These are phyloP conservation scores for Aurelia coerulea DNA, from an alignment of 30 jellyfish, hydroid and myxozoan genomes.

Conservation along the genomic window DNA sequence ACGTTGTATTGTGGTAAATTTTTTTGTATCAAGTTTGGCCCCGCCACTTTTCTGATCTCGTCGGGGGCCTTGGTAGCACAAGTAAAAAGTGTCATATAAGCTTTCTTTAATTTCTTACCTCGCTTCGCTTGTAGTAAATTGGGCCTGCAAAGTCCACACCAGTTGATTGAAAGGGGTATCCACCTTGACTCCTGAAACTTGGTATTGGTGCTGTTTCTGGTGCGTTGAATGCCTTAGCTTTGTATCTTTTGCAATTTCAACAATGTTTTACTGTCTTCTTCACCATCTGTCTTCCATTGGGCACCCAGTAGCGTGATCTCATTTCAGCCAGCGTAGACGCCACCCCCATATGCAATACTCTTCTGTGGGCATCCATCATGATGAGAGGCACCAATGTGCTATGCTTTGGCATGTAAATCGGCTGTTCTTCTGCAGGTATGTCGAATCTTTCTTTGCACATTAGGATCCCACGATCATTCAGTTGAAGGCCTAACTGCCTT, in stretches of 20 bases:
- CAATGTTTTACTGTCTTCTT: slow-evolving; percentile 26
- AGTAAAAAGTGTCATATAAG: slow-evolving; percentile 45
- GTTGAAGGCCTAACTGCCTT: not conserved
- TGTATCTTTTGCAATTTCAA: slow-evolving; percentile 39
- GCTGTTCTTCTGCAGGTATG: slow-evolving; percentile 57
- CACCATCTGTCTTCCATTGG: slow-evolving; percentile 35
- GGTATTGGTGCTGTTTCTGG: slow-evolving; percentile 45
- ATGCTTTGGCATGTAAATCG: slow-evolving; percentile 37
- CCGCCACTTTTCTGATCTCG: too few relatives aligned
- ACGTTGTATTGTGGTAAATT: too few relatives aligned
- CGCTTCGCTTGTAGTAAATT: slow-evolving; percentile 6
- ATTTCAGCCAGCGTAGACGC: slow-evolving; percentile 44
- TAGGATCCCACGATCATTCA: slow-evolving; percentile 8
- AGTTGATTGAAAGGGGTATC: slow-evolving; percentile 37
- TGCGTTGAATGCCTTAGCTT: slow-evolving; percentile 28
- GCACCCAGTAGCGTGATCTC: slow-evolving; percentile 23
- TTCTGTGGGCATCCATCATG: slow-evolving; percentile 43
- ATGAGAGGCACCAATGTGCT: slow-evolving; percentile 16
- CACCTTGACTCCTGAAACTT: slow-evolving; percentile 25
- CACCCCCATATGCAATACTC: slow-evolving; percentile 62
- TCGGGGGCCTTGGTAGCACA: slow-evolving; percentile 31
- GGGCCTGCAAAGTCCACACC: slow-evolving; percentile 65
- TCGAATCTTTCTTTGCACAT: slow-evolving; percentile 48
- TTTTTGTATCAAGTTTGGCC: too few relatives aligned
- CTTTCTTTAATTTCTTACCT: slow-evolving; percentile 32